Percentiles rank a stretch among this genome's conserved stretches.
Evolutionary conservation across 2,797 vertebrate genomes (phyloP).

Genomic region (Poecilia velifera): DNA sequence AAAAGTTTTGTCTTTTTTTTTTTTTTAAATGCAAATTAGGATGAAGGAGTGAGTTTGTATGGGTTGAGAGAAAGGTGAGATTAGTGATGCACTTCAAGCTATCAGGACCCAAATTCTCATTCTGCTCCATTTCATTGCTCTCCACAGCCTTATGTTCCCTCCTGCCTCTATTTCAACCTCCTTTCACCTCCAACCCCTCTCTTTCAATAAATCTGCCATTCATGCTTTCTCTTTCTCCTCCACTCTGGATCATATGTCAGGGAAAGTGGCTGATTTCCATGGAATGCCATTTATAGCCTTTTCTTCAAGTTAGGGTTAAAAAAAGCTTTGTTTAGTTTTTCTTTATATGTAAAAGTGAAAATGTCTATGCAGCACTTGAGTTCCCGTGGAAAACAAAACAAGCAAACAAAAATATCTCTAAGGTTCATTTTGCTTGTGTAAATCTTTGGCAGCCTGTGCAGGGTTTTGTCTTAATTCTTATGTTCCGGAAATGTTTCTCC

Average conservation of each 20-base stretch:
- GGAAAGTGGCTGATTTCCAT: conserved; percentile 31
- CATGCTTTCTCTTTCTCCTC: conserved; percentile 35
- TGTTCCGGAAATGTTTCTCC: background rate
- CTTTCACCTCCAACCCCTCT: conserved; percentile 40
- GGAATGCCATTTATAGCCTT: conserved; percentile 55
- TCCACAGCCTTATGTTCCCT: conserved; percentile 37
- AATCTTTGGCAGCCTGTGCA: background rate
- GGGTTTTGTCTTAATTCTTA: background rate
- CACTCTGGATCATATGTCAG: conserved; percentile 34
- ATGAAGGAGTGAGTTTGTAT: conserved; percentile 49
- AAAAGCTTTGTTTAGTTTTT: background rate
- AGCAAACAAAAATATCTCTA: background rate
- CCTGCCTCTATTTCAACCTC: conserved; percentile 45
- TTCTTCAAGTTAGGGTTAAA: conserved; percentile 3
- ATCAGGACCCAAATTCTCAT: conserved; percentile 52
- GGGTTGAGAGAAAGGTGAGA: conserved; percentile 47
- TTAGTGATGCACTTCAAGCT: conserved; percentile 65
- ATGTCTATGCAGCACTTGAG: background rate
- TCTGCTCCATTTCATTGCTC: conserved; percentile 34
- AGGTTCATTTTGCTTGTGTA: background rate
- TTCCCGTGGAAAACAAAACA: background rate
- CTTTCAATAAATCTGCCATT: conserved; percentile 63
- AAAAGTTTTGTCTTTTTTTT: conserved; percentile 41
- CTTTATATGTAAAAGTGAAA: background rate
- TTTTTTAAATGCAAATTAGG: conserved; percentile 54